These are phyloP conservation scores for Drosophila pectinifera DNA, from an alignment of 1,140 invertebrate genomes.

Conservation along the genomic window DNA sequence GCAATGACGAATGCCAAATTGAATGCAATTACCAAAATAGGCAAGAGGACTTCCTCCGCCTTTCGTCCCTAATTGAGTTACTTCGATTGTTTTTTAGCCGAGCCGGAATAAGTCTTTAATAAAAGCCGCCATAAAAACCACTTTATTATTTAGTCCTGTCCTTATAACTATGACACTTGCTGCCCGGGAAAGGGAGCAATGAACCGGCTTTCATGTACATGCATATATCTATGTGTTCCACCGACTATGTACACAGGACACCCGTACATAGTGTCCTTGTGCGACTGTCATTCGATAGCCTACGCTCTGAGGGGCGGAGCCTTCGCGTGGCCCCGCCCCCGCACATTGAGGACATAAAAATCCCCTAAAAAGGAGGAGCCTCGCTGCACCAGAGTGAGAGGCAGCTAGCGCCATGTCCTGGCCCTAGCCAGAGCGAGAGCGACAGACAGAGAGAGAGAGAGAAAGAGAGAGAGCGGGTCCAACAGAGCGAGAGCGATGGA, in stretches of 20 bases:
- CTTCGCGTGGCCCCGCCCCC: constrained; percentile 55
- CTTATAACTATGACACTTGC: not conserved
- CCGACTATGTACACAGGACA: constrained; percentile 12
- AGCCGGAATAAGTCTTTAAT: not conserved
- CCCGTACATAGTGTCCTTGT: constrained; percentile 13
- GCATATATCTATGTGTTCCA: not conserved
- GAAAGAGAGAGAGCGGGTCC: not conserved
- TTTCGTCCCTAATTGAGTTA: constrained; percentile 67
- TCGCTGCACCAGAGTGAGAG: constrained; percentile 11
- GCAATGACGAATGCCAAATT: constrained; percentile 58
- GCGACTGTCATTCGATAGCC: constrained; percentile 26
- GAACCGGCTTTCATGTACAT: constrained; percentile 1
- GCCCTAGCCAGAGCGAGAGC: not conserved
- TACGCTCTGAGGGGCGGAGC: constrained; percentile 48
- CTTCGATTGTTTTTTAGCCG: constrained; percentile 57
- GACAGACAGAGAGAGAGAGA: not conserved
- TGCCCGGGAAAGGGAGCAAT: constrained; percentile 6
- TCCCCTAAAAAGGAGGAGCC: constrained; percentile 76
- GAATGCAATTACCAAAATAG: constrained; percentile 75
- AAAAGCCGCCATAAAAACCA: not conserved
- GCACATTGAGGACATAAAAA: constrained; percentile 62
- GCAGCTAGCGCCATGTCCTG: not conserved
- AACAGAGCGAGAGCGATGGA: constrained; percentile 11
- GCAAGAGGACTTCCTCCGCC: constrained; percentile 13
- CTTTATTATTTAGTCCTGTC: constrained; percentile 2